Evolutionary conservation across 1,140 invertebrate genomes (phyloP).

Genomic region (Conus ventricosus): DNA sequence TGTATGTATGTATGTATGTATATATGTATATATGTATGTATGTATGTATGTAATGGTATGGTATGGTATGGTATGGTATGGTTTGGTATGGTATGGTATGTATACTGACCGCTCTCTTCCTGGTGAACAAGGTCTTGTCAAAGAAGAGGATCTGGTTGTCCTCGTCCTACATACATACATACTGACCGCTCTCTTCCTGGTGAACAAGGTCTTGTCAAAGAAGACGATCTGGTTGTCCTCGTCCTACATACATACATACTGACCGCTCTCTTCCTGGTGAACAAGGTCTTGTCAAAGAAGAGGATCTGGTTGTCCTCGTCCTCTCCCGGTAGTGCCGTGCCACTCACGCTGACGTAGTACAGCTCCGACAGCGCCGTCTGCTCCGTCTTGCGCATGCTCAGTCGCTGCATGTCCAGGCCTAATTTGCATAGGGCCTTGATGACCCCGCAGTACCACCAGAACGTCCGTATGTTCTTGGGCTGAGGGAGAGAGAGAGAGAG

Average conservation of each 20-base stretch:
- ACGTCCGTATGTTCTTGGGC: conserved; percentile 39
- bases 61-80: no score
- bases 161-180: conserved; percentile 18
- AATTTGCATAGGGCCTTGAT: conserved; percentile 48
- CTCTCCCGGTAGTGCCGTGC: conserved; percentile 21
- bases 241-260: neutral
- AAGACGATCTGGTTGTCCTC: conserved; percentile 42
- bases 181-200: neutral
- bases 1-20: no score
- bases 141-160: conserved; percentile 47
- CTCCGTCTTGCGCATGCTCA: conserved; percentile 50
- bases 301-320: conserved; percentile 41
- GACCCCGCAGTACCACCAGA: conserved; percentile 49
- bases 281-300: conserved; percentile 55
- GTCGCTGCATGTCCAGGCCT: conserved; percentile 49
- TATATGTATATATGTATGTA: no score
- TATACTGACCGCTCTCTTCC: conserved; percentile 49
- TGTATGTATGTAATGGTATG: no score
- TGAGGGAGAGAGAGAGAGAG: neutral
- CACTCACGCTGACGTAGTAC: conserved; percentile 45
- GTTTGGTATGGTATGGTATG: no score
- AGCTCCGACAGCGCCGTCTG: conserved; percentile 47
- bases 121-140: conserved; percentile 52
- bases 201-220: conserved; percentile 55
- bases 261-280: conserved; percentile 51